Evolutionary conservation across 2,113 vertebrate species (phyloP).

Genomic region (Nanorana parkeri): DNA sequence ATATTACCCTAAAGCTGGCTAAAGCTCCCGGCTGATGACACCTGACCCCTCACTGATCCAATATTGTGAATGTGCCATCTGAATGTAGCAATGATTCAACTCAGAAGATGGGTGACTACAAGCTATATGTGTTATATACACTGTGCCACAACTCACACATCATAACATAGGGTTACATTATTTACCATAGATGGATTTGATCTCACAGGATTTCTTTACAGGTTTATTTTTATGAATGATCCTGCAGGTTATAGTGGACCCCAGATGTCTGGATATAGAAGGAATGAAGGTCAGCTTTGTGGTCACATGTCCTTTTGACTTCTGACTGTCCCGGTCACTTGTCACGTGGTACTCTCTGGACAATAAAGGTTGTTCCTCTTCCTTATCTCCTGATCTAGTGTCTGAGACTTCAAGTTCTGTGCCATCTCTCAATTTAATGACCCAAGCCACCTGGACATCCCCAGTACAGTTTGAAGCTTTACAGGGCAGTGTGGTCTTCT

Average conservation of each 20-base stretch:
- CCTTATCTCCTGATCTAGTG: neutral
- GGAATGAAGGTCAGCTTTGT: constrained; percentile 29
- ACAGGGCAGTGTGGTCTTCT: constrained; percentile 15
- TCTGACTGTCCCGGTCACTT: neutral
- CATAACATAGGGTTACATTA: neutral
- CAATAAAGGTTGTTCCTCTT: constrained; percentile 36
- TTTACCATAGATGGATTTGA: constrained; percentile 27
- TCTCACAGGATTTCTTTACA: neutral
- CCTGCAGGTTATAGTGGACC: neutral
- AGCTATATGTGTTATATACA: too few relatives aligned
- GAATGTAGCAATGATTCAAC: too few relatives aligned
- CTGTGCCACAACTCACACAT: too few relatives aligned
- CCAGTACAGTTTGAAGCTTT: constrained; percentile 4
- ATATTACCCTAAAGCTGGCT: too few relatives aligned
- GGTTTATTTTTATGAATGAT: neutral
- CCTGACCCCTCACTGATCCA: too few relatives aligned
- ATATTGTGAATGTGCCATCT: too few relatives aligned
- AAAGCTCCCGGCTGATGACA: too few relatives aligned
- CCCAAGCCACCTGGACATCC: constrained; percentile 11
- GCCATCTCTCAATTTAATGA: constrained; percentile 4
- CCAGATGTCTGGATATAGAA: constrained; percentile 24
- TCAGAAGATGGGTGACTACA: too few relatives aligned
- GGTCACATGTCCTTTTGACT: neutral
- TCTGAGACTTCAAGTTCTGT: neutral
- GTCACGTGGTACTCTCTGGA: constrained; percentile 12